These are phyloP conservation scores for Anomalospiza imberbis DNA, from an alignment of 2,797 vertebrate genomes.

Conservation along the genomic window DNA sequence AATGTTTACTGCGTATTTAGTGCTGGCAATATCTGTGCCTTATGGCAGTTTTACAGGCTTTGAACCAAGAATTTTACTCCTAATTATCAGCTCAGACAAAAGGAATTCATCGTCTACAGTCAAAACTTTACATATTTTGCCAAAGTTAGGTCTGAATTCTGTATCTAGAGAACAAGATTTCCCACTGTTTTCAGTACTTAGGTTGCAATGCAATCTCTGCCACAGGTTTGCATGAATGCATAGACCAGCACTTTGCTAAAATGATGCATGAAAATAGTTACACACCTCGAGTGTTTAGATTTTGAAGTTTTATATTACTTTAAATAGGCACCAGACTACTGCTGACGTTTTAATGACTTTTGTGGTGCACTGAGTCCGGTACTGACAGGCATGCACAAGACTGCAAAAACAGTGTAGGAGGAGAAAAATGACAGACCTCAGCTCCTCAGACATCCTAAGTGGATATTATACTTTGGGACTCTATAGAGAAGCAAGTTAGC, in stretches of 20 bases:
- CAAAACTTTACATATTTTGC: neutral
- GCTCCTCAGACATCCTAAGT: neutral
- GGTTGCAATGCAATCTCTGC: neutral
- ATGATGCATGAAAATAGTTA: neutral
- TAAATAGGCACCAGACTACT: neutral
- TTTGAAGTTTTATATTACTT: neutral
- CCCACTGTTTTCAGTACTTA: neutral
- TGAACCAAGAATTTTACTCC: neutral
- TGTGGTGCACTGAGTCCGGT: neutral
- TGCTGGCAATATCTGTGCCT: neutral
- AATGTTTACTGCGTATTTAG: neutral
- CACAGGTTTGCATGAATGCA: neutral
- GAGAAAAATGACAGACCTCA: neutral
- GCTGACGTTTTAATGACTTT: neutral
- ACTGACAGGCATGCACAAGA: neutral
- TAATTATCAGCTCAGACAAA: neutral
- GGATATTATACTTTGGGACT: neutral
- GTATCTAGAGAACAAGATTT: neutral
- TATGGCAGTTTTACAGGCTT: neutral
- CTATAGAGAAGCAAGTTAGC: neutral
- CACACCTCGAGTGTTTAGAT: neutral
- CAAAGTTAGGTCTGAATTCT: neutral
- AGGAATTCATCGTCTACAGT: neutral
- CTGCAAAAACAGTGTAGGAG: neutral
- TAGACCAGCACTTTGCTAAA: neutral